Conservation (phyloP, 2,888 invertebrate species). For the Lasioglossum leucozonium region DNA sequence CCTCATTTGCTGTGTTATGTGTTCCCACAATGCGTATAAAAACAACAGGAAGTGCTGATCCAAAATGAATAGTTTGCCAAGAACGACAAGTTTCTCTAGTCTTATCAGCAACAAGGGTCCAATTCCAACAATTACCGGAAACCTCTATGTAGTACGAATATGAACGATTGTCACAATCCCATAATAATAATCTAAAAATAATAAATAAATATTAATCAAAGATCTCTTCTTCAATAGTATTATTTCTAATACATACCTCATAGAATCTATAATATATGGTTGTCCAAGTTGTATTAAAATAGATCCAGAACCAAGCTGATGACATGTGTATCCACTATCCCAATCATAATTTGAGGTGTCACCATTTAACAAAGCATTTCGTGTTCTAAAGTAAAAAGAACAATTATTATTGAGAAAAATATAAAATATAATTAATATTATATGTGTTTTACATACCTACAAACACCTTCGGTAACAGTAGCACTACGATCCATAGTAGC, state of each 20-base stretch:
- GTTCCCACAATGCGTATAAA: slow-evolving; percentile 98
- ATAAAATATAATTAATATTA: neutral
- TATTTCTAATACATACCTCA: slow-evolving; percentile 86
- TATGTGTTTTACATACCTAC: slow-evolving; percentile 85
- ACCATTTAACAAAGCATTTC: slow-evolving; percentile 98
- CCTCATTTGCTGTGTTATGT: slow-evolving; percentile 98
- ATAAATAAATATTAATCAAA: slow-evolving; percentile 21
- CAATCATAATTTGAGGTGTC: slow-evolving; percentile 98
- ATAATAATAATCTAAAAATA: slow-evolving; percentile 90
- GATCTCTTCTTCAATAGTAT: neutral
- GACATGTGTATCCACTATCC: slow-evolving; percentile 99
- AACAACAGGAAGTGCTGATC: slow-evolving; percentile 92
- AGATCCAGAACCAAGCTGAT: slow-evolving; percentile 97
- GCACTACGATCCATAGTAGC: slow-evolving; percentile 96
- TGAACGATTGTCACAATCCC: slow-evolving; percentile 98
- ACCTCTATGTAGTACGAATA: slow-evolving; percentile 99
- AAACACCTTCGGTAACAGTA: slow-evolving; percentile 97
- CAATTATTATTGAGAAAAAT: slow-evolving; percentile 13
- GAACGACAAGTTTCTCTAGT: slow-evolving; percentile 94
- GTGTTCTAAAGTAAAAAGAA: slow-evolving; percentile 87
- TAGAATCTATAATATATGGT: slow-evolving; percentile 95
- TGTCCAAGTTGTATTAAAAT: slow-evolving; percentile 98
- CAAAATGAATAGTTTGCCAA: slow-evolving; percentile 96
- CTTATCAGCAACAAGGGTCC: slow-evolving; percentile 96
- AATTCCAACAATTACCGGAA: slow-evolving; percentile 95